A percentile compares a stretch with the other conserved stretches of the same genome.
phyloP scores from a whole-genome alignment of 2,888 invertebrate species.

The Dorcus parallelipipedus region DNA sequence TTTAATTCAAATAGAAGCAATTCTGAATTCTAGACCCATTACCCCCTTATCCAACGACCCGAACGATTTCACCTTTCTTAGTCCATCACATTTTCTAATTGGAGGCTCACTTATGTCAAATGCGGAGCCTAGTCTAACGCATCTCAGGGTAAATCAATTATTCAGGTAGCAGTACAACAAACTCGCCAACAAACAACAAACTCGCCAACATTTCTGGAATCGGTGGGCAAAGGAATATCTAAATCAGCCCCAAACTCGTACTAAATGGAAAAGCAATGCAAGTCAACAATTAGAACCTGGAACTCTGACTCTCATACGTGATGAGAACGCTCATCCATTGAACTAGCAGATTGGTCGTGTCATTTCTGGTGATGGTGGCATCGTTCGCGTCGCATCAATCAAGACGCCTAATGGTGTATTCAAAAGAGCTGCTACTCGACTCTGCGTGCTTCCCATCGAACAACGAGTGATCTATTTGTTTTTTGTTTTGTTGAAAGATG shows the following conservation, averaged over 20 bases:
- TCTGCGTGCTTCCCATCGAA: too few species aligned
- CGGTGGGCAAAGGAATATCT: slow-evolving; percentile 15
- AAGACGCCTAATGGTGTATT: too few species aligned
- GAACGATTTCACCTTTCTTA: slow-evolving; percentile 15
- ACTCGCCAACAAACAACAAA: neutral
- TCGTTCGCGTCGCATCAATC: too few species aligned
- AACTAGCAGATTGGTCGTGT: too few species aligned
- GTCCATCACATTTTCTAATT: slow-evolving; percentile 28
- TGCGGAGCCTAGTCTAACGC: slow-evolving; percentile 16
- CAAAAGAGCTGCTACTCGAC: too few species aligned
- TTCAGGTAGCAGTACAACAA: slow-evolving; percentile 21
- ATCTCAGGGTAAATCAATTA: slow-evolving; percentile 12
- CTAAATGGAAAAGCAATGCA: slow-evolving; percentile 3
- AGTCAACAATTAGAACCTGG: too few species aligned
- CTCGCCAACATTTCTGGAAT: slow-evolving; percentile 11
- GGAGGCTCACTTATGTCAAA: slow-evolving; percentile 22
- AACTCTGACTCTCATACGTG: too few species aligned
- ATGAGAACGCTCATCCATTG: too few species aligned
- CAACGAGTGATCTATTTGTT: too few species aligned
- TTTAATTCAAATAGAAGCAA: slow-evolving; percentile 30
- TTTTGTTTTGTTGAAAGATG: too few species aligned
- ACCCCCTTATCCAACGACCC: slow-evolving; percentile 26
- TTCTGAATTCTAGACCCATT: slow-evolving; percentile 33
- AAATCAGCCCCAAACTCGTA: slow-evolving; percentile 7
- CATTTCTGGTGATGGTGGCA: too few species aligned